These are phyloP conservation scores for Charaxes varanes DNA, from an alignment of 1,140 invertebrate genomes.

Conservation along the genomic window DNA sequence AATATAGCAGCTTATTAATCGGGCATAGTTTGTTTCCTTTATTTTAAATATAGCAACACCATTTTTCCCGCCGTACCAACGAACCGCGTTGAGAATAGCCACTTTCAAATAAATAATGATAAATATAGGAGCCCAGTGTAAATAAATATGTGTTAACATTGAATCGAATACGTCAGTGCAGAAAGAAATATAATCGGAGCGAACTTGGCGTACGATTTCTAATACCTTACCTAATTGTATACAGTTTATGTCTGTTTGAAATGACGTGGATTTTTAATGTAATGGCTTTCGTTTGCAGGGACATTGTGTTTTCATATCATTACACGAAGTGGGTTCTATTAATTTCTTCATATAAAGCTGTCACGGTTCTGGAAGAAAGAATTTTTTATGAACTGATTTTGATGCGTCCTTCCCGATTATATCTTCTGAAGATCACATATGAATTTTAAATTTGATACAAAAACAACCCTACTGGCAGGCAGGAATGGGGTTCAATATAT, in stretches of 20 bases:
- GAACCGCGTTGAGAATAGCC: conserved; percentile 13
- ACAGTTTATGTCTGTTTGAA: conserved; percentile 21
- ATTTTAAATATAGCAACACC: conserved; percentile 29
- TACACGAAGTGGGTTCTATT: too few species aligned
- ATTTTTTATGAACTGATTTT: too few species aligned
- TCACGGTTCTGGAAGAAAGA: too few species aligned
- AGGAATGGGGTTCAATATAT: too few species aligned
- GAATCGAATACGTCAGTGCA: conserved; percentile 7
- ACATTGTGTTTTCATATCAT: too few species aligned
- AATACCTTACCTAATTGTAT: too few species aligned
- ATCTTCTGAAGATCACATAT: too few species aligned
- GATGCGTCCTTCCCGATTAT: too few species aligned
- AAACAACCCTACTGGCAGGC: too few species aligned
- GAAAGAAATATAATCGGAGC: conserved; percentile 8
- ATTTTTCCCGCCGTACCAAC: conserved; percentile 24
- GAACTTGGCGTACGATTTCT: conserved; percentile 9
- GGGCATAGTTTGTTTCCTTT: conserved; percentile 4
- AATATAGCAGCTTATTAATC: conserved; percentile 4
- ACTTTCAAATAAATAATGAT: conserved; percentile 31
- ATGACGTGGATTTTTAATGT: too few species aligned
- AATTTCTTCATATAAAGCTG: too few species aligned
- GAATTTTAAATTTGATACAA: too few species aligned
- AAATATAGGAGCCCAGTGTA: conserved; percentile 24
- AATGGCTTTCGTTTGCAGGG: conserved; percentile 10
- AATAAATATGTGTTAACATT: conserved; percentile 16